Base-by-base conservation (phyloP, 1,140 invertebrate species). In the Drosophila malerkotliana region DNA sequence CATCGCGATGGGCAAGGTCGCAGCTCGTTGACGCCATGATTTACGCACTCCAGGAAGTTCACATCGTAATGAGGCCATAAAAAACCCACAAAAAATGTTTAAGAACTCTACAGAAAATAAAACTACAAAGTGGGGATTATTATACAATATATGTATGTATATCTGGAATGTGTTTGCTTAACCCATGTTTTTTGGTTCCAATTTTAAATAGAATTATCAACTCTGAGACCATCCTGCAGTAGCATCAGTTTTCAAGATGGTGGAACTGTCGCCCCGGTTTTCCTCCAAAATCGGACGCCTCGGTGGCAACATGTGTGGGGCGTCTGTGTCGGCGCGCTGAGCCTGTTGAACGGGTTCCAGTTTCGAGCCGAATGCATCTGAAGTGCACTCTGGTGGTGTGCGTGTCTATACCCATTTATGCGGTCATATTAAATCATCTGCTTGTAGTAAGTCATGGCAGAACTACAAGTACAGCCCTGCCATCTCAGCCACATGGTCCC, bases 371-470 rank as follows among this genome's bases (percentile, higher is more conserved):
- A 63, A 79, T 79, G 78, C 66, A 69, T 79, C 75, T 87, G 79
- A 82, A 87, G 82, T 88, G 77, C 52, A 56, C 58, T 64, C 63
- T 32, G 64, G 47, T 21, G 64, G 60, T 55, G 60, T 66, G 48
- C 26, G 53, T 66, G 32, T 44, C 44, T 54, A 48, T 18, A 51
- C 56, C 51, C 30, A 56, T 63, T 63, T 84, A 85, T 77, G 83
- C 72, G 83, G 83, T 88, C 66, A 77, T 81, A 88, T 88, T 88
- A 88, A 88, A 83, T 88, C 83, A 88, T 88, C 83, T 88, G 83
- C 79, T 88, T 58, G 79, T 77, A 83, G 79, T 87, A 82, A 83
- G 82, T 87, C 82, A 87, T 72, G 59, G 32, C 51, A 49, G 75
- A 44, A 18, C n/a, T 44, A 15, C 77, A 47, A 84, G 80, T 84